Evolutionary conservation across 2,888 invertebrate species (phyloP).

Genomic region (Formica aserva): DNA sequence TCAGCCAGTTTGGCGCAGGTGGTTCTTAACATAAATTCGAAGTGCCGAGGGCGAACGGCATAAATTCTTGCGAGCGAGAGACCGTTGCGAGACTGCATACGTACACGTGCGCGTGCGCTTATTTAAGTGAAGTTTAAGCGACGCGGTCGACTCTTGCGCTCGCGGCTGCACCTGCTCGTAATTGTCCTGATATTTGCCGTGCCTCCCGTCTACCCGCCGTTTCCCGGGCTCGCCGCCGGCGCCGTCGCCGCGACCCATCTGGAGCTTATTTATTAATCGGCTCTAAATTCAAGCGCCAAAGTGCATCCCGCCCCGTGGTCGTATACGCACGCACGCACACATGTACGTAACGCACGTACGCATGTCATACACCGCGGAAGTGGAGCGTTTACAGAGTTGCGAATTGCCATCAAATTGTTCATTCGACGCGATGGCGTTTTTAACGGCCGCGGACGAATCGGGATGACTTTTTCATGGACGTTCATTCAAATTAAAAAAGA

Average conservation of each 20-base stretch:
- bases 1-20: constrained; percentile 73
- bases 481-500: constrained; percentile 7
- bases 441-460: not conserved
- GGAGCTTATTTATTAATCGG: constrained; percentile 77
- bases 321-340: not conserved
- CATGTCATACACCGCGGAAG: constrained; percentile 2
- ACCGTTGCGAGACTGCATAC: constrained; percentile 57
- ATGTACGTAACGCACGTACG: constrained; percentile 26
- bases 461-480: constrained; percentile 23
- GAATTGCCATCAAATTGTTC: constrained; percentile 12
- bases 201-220: constrained; percentile 31
- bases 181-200: constrained; percentile 79
- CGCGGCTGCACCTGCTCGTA: constrained; percentile 78
- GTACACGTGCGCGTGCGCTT: constrained; percentile 57
- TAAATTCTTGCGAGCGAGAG: constrained; percentile 58
- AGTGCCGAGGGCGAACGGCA: constrained; percentile 44
- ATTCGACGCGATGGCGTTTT: not conserved
- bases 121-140: constrained; percentile 80
- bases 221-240: not conserved
- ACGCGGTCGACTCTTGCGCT: constrained; percentile 65
- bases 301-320: constrained; percentile 58
- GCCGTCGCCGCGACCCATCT: constrained; percentile 47
- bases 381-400: not conserved
- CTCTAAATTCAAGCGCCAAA: constrained; percentile 68
- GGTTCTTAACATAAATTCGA: constrained; percentile 69